These are phyloP conservation scores for Folsomia candida DNA, from an alignment of 2,888 invertebrate species.

Conservation along the genomic window DNA sequence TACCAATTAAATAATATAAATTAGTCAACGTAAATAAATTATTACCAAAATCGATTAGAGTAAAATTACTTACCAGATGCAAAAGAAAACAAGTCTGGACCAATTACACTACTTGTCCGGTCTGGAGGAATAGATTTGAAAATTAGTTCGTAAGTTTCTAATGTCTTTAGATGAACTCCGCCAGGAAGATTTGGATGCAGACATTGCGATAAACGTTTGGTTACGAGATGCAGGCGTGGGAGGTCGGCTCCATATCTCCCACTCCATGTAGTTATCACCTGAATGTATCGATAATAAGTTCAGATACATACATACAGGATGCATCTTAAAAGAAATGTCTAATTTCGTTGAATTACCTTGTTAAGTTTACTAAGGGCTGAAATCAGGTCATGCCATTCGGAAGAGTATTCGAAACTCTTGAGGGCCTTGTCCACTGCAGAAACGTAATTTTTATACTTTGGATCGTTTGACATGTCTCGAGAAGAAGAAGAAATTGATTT, in stretches of 20 bases:
- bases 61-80: background rate
- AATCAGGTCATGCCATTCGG: constrained; percentile 92
- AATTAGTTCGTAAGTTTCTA: constrained; percentile 87
- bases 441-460: constrained; percentile 59
- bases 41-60: too few relatives aligned
- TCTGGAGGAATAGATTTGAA: constrained; percentile 69
- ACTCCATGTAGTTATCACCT: constrained; percentile 42
- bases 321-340: too few relatives aligned
- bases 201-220: constrained; percentile 87
- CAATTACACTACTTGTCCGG: background rate
- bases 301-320: too few relatives aligned
- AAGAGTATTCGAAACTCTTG: constrained; percentile 87
- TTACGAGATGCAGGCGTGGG: constrained; percentile 80
- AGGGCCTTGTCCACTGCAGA: constrained; percentile 81
- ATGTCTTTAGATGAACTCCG: constrained; percentile 85
- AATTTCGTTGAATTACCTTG: too few relatives aligned
- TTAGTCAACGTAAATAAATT: background rate
- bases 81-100: background rate
- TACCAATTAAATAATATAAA: constrained; percentile 50
- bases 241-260: constrained; percentile 72
- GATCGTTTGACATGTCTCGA: background rate
- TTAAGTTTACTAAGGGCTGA: constrained; percentile 83
- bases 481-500: background rate
- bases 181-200: constrained; percentile 88
- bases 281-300: background rate